phyloP scores from a whole-genome alignment of 1,140 invertebrate species.

The Lordiphosa collinella region DNA sequence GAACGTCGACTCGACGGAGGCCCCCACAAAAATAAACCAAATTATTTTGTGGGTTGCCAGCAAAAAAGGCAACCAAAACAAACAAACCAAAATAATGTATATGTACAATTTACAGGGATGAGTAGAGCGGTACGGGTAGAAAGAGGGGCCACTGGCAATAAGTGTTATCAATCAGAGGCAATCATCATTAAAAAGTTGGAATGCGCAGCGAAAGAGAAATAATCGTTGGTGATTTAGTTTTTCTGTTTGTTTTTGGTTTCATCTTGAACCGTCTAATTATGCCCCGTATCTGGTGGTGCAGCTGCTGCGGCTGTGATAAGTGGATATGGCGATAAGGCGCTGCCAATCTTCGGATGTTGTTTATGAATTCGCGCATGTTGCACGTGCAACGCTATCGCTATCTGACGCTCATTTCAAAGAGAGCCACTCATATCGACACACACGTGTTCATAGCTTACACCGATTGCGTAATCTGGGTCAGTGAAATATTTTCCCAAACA shows the following conservation, averaged over 20 bases:
- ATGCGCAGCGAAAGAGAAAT: conserved; percentile 14
- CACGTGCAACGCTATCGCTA: conserved; percentile 36
- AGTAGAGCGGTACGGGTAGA: neutral
- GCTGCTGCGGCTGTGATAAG: conserved; percentile 23
- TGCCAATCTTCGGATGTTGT: conserved; percentile 20
- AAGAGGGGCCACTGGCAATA: conserved; percentile 26
- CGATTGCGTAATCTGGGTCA: conserved; percentile 72
- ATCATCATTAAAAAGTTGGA: conserved; percentile 64
- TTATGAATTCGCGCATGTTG: conserved; percentile 39
- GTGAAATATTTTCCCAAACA: conserved; percentile 47
- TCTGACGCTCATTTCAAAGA: conserved; percentile 15
- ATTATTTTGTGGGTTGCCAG: conserved; percentile 29
- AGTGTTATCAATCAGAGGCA: conserved; percentile 66
- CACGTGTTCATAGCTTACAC: conserved; percentile 3
- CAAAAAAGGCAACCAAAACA: neutral
- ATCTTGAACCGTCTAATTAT: neutral
- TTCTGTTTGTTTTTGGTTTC: neutral
- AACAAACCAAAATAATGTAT: neutral
- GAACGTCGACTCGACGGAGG: too few species aligned
- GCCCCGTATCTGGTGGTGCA: neutral
- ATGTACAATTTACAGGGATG: neutral
- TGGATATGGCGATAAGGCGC: conserved; percentile 22
- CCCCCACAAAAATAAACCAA: conserved; percentile 41
- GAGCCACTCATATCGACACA: conserved; percentile 1
- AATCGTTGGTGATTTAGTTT: conserved; percentile 33